Percentiles rank a stretch among this genome's conserved stretches.
Evolutionary conservation across 2,888 invertebrate genomes (phyloP).

Genomic region (Iselma pallidipennis): DNA sequence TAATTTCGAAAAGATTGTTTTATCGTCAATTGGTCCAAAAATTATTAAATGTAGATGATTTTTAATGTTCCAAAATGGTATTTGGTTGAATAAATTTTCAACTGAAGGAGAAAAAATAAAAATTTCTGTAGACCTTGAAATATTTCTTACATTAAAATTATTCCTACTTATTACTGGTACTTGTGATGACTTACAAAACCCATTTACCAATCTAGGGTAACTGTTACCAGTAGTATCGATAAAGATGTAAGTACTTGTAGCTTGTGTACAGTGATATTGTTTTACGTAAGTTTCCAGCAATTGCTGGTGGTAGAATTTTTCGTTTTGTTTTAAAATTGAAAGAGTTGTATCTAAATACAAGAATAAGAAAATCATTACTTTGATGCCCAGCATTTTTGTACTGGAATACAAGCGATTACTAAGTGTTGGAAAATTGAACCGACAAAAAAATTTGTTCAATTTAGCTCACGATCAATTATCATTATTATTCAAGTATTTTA

Average conservation of each 20-base stretch:
- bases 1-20: neutral
- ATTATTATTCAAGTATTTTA: too few relatives aligned
- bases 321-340: neutral
- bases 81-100: neutral
- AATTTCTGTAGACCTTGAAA: neutral
- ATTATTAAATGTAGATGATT: neutral
- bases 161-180: too few relatives aligned
- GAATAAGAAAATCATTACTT: too few relatives aligned
- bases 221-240: neutral
- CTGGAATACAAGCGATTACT: too few relatives aligned
- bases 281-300: neutral
- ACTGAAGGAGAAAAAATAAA: neutral
- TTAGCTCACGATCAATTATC: too few relatives aligned
- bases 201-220: neutral
- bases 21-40: neutral
- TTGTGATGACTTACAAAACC: neutral
- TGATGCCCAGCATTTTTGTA: too few relatives aligned
- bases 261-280: neutral
- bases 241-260: neutral
- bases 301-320: neutral
- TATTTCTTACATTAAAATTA: neutral
- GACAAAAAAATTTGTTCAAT: too few relatives aligned
- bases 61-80: neutral
- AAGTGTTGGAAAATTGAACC: too few relatives aligned
- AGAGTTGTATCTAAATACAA: neutral